Conservation (phyloP, 2,888 invertebrate genomes). For the Ganaspis brasiliensis region DNA sequence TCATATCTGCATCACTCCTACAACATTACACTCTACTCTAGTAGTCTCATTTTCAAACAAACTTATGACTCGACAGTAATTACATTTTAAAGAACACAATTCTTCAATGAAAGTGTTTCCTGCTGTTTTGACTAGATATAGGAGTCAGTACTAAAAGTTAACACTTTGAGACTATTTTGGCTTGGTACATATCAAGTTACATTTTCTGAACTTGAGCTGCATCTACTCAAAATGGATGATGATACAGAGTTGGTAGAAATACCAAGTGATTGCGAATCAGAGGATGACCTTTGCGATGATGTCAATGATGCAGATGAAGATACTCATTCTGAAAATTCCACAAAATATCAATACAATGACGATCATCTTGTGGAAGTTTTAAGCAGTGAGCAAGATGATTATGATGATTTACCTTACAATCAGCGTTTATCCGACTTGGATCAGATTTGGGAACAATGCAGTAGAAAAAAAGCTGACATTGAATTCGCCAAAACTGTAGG, state of each 20-base stretch:
- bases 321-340: background rate
- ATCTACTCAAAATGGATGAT: slow-evolving; percentile 1
- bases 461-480: slow-evolving; percentile 6
- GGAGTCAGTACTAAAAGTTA: no score
- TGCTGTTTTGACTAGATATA: no score
- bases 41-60: no score
- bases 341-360: background rate
- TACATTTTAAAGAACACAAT: no score
- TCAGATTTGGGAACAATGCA: slow-evolving; percentile 6
- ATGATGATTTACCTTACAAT: background rate
- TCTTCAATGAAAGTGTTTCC: no score
- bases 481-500: background rate
- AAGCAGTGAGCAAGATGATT: background rate
- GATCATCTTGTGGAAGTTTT: background rate
- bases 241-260: slow-evolving; percentile 10
- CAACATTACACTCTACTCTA: no score
- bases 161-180: no score
- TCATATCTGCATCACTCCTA: no score
- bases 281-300: slow-evolving; percentile 10
- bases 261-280: slow-evolving; percentile 21
- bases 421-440: background rate
- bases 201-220: background rate
- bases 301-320: background rate
- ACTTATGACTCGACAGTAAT: no score
- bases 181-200: no score